A percentile compares a stretch with the other conserved stretches of the same genome.
Evolutionary conservation across 2,113 vertebrate species (phyloP).

Genomic region (Chaetura pelagica): DNA sequence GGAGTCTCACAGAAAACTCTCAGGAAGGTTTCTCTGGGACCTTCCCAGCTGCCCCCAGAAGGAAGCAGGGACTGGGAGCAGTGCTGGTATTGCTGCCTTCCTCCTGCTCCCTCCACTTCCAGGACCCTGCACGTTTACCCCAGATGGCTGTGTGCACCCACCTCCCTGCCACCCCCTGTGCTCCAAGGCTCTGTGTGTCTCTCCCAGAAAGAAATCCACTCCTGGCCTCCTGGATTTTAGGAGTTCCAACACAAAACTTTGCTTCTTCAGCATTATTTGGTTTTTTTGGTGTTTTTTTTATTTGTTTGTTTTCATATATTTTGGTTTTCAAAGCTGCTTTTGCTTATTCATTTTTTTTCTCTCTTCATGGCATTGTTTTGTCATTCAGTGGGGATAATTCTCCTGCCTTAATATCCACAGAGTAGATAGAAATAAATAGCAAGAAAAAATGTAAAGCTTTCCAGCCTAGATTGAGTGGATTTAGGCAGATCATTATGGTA

Average conservation of each 20-base stretch:
- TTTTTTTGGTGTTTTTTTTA: not conserved
- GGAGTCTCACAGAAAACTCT: not conserved
- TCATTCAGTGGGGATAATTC: not conserved
- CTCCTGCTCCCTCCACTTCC: accelerated
- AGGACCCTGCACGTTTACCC: not conserved
- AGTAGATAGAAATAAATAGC: not conserved
- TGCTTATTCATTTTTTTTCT: accelerated
- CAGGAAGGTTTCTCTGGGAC: not conserved
- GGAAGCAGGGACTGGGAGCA: not conserved
- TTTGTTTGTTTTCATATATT: not conserved
- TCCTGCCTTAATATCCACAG: not conserved
- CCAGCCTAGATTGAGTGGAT: not conserved
- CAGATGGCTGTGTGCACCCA: not conserved
- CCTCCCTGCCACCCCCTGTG: not conserved
- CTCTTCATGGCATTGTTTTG: not conserved
- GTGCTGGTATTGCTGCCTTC: not conserved
- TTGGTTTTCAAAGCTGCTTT: not conserved
- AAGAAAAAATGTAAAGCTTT: not conserved
- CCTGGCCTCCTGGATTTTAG: not conserved
- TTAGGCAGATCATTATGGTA: not conserved
- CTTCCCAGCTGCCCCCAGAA: not conserved
- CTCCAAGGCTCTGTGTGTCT: not conserved
- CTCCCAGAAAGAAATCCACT: not conserved
- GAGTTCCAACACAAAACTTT: not conserved
- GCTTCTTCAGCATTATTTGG: no score